Base-by-base conservation (phyloP, 2,888 invertebrate genomes). In the Hirtodrosophila histrioides region DNA sequence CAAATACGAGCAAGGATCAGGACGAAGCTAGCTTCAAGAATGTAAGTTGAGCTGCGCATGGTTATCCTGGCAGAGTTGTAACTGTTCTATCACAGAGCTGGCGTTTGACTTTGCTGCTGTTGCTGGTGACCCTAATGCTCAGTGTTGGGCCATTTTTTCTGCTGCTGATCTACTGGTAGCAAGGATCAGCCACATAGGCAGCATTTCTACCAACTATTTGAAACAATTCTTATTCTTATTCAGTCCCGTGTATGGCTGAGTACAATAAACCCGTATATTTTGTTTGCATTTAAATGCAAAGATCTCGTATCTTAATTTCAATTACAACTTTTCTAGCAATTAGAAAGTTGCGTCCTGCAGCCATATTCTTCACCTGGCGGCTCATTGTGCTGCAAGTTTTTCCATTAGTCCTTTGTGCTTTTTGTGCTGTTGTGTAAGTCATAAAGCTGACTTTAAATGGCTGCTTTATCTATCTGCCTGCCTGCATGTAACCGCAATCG, bases 121-220 rank as follows among this genome's bases (percentile, higher is more conserved):
- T 77, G 62, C 17, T 78, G 49, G 27, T 60, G 0, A 11, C 72
- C 5, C 8, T 69, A 17, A 7, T 58, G 39, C 51, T 80, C 41
- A 81, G 86, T 35, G 6, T 58, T 57, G 86, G 74, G 0, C 35
- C 86, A 4, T 84, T 82, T 36, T 70, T 33, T 24, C 31, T 80
- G 69, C 70, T 83, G 48, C 37, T 81, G 29, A 61, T 63, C 41
- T 86, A 77, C 55, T 81, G 81, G 81, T 81, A 70, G 58, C 4
- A 27, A 5, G 4, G 3, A 23, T 0, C 11, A 4, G 11, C 6
- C 17, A 17, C 17, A 17, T 17, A 17, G 17, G 17, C 17, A 17
- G 17, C 17, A 17, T 17, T 17, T 17, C 17, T 17, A 17, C 17
- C 17, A 29, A 10, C 11, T 7, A 9, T 33, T 44, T 45, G 31